A percentile compares a stretch with the other conserved stretches of the same genome.
phyloP scores from a whole-genome alignment of 23 tunicate genomes.

The Diplosoma virens region DNA sequence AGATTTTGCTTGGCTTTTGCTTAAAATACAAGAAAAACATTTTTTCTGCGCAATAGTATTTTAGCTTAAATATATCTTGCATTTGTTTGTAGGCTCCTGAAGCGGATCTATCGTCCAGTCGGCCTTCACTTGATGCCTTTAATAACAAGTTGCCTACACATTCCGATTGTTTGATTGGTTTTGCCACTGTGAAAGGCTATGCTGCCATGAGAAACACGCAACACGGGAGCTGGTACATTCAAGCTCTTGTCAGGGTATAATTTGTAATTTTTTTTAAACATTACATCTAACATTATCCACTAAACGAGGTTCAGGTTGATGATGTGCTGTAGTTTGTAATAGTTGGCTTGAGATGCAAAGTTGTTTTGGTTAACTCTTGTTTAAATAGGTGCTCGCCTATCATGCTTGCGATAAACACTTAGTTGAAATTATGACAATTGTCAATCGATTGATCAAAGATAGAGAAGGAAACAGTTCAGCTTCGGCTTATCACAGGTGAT shows the following conservation, averaged over 20 bases:
- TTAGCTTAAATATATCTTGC: neutral
- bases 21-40: too few species aligned
- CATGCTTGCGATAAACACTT: constrained; percentile 82
- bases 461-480: constrained; percentile 80
- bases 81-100: constrained; percentile 36
- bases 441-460: constrained; percentile 61
- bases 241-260: constrained; percentile 84
- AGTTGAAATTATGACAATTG: constrained; percentile 79
- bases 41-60: too few species aligned
- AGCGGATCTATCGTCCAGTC: neutral
- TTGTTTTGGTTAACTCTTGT: too few species aligned
- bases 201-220: constrained; percentile 93
- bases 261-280: too few species aligned
- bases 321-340: too few species aligned
- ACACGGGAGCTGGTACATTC: constrained; percentile 91
- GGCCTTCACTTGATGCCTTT: neutral
- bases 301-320: too few species aligned
- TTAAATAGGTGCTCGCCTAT: constrained; percentile 54
- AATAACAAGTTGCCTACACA: constrained; percentile 63
- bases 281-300: too few species aligned
- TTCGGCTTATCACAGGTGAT: constrained; percentile 62
- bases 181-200: constrained; percentile 81
- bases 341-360: too few species aligned
- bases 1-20: too few species aligned
- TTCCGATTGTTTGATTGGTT: constrained; percentile 73